Evolutionary conservation across 2,888 invertebrate genomes (phyloP).

Genomic region (Disparrhopalites patrizii): DNA sequence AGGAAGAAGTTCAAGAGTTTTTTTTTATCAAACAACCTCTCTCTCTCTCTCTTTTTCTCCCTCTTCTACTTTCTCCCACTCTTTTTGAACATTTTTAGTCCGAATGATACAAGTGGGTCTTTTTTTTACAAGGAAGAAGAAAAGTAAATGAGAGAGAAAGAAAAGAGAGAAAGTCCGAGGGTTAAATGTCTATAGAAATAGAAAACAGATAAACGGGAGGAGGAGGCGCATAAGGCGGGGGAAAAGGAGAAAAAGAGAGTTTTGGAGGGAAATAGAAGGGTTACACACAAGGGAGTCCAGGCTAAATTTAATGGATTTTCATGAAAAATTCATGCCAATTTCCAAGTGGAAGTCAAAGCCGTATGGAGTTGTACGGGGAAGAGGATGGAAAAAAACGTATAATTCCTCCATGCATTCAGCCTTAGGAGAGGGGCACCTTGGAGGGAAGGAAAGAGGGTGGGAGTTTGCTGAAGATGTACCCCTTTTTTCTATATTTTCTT

Average conservation of each 20-base stretch:
- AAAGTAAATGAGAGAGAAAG: background rate
- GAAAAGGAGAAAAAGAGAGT: background rate
- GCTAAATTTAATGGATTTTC: constrained; percentile 31
- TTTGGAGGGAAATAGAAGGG: constrained; percentile 4
- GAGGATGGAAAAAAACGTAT: too few species aligned
- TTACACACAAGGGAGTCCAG: constrained; percentile 14
- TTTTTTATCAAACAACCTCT: too few species aligned
- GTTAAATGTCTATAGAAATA: background rate
- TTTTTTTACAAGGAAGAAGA: too few species aligned
- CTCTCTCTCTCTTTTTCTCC: background rate
- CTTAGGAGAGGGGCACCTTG: too few species aligned
- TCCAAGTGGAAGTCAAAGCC: too few species aligned
- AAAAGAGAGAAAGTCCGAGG: background rate
- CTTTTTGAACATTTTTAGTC: background rate
- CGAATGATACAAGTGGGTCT: too few species aligned
- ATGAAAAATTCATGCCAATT: constrained; percentile 36
- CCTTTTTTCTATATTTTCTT: too few species aligned
- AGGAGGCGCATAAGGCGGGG: background rate
- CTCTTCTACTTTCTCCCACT: background rate
- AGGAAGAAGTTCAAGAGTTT: too few species aligned
- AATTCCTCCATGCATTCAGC: too few species aligned
- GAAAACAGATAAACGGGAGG: constrained; percentile 11
- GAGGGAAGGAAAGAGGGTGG: too few species aligned
- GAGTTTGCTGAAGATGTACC: too few species aligned
- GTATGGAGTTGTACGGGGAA: too few species aligned